Evolutionary conservation across 2,797 vertebrate species (phyloP).

Genomic region (Tenualosa ilisha): DNA sequence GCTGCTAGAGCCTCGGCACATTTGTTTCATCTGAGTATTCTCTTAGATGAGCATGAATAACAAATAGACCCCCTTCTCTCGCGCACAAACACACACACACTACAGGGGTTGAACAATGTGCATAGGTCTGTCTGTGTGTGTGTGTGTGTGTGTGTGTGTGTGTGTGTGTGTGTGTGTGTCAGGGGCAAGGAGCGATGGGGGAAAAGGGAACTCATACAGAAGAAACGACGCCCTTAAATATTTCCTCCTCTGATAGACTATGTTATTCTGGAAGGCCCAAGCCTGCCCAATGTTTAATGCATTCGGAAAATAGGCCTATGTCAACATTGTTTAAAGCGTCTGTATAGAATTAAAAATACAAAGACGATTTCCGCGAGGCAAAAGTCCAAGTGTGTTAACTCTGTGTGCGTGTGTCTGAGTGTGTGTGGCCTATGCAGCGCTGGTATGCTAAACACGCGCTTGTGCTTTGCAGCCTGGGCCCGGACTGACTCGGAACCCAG

Average conservation of each 20-base stretch:
- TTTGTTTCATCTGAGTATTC: conserved; percentile 7
- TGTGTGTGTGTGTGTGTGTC: conserved; percentile 23
- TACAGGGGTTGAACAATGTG: background rate
- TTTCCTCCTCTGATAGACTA: background rate
- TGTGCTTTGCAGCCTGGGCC: background rate
- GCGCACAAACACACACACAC: background rate
- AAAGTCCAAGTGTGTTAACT: background rate
- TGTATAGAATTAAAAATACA: background rate
- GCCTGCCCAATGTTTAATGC: background rate
- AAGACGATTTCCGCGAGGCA: background rate
- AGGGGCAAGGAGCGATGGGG: background rate
- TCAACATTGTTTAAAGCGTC: background rate
- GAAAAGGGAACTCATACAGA: background rate
- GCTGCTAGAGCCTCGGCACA: background rate
- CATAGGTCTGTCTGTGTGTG: too few relatives aligned
- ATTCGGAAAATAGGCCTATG: background rate
- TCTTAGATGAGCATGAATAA: conserved; percentile 14
- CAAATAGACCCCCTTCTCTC: background rate
- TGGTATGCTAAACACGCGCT: background rate
- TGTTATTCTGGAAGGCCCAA: background rate
- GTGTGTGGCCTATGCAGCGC: background rate
- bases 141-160: background rate
- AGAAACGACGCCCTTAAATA: background rate
- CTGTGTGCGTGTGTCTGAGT: background rate
- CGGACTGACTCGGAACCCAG: conserved; percentile 38